Evolutionary conservation across 2,113 vertebrate genomes (phyloP), one percentile per base, ranked within the genome.

Genomic region (Forbesichthys agassizii): DNA sequence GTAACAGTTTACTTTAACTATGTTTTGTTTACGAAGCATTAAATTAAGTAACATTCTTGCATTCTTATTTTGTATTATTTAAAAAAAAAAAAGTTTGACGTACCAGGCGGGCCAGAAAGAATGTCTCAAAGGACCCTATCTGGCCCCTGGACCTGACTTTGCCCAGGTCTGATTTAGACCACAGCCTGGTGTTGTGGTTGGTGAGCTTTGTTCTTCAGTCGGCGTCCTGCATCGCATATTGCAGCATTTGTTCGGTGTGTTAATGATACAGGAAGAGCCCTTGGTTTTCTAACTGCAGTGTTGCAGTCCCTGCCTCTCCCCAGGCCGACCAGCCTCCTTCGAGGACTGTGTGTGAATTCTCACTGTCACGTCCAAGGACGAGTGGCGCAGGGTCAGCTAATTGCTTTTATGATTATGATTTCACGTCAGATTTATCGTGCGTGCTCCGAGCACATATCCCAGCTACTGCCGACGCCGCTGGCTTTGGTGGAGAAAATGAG

Each of bases 351-450:
- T 91, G 90, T 92, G 90, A 91, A 92, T 92, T 91, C 88, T 92
- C 91, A 90, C 91, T 91, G 91, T 93, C 91, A 91, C 88, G 87
- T 93, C 91, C 93, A 93, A 93, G 93, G 93, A 92, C 90, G 81
- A 89, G 88, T 81, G 85, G 90, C 89, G 88, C 92, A 90, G 92
- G 93, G 92, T 93, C 91, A 93, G 88, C 93, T 93, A 93, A 93
- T 93, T 93, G 92, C 91, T 92, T 93, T 93, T 93, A 93, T 93
- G 91, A 92, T 93, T 93, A 93, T 93, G 91, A 93, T 93, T 92
- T 91, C 90, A 92, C 90, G 88, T 93, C 89, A 92, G 91, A 92
- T 93, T 93, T 93, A 93, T 93, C 71, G 90, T 91, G 89, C 88
- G 86, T 93, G 91, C 90, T 92, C 83, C 16, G 79, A 89, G 88